Evolutionary conservation across 2,888 invertebrate genomes (phyloP), one percentile per base, ranked within the genome.

Genomic region (Aplocera efformata): DNA sequence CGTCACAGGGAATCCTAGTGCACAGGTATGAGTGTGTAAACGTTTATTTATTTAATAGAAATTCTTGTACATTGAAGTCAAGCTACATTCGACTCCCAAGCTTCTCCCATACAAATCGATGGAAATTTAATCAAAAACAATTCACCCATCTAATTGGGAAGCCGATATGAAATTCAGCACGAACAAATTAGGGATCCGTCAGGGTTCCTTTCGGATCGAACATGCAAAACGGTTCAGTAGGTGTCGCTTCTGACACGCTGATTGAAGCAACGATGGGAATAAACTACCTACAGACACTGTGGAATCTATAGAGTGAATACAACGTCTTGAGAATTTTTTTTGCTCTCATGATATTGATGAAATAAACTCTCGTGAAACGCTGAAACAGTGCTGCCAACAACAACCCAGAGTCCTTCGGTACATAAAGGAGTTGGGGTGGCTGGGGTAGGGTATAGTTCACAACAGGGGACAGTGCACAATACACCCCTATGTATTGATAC

Each of bases 191-290:
- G 44, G 44, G 35, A 28, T 32, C 36, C 28, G 40, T 36, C 24
- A 40, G 40, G 36, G 41, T 24, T 39, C 39, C 28, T 24, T 36
- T 30, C 27, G 53, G 60, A 73, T 71, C 68, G 71, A 72, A 71
- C 63, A 47, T 58, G 58, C 60, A 57, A 57, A 55, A 43, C 50
- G 51, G 55, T 50, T 55, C 52, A 41, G 65, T 60, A 69, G 63
- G 66, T 67, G 66, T 65, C 63, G 59, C 50, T 50, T 45, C 50
- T 46, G 53, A 53, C 51, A 54, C 53, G 55, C 48, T 70, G 72
- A 78, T 78, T 76, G 74, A 65, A 67, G 37, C 50, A 48, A 30
- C 46, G 49, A 51, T 54, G 53, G 24, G 25, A 48, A 36, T 37
- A 44, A 48, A 46, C 40, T 42, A 42, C 13, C 13, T 17, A 17